Percentiles rank a stretch among this genome's conserved stretches.
Evolutionary conservation across 2,888 invertebrate genomes (phyloP).

Genomic region (Volucella bombylans): DNA sequence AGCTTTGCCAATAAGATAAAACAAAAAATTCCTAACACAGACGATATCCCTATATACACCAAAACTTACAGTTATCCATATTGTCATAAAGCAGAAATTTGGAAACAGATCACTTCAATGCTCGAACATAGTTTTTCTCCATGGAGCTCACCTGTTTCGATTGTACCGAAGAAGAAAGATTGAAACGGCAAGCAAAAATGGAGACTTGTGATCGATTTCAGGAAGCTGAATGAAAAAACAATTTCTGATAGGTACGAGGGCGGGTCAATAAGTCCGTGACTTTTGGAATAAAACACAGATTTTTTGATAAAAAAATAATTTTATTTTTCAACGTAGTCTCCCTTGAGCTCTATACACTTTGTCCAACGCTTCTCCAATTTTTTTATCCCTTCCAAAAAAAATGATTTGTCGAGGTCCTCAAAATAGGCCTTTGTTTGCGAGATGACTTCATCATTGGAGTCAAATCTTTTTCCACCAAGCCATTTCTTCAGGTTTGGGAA

Average conservation of each 20-base stretch:
- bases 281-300: no score
- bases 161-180: slow-evolving; percentile 9
- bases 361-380: no score
- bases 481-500: no score
- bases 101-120: slow-evolving; percentile 23
- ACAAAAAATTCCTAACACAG: slow-evolving; percentile 25
- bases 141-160: slow-evolving; percentile 26
- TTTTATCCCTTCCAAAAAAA: no score
- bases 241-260: neutral
- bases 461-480: no score
- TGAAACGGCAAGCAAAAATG: slow-evolving; percentile 4
- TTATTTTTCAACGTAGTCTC: no score
- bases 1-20: slow-evolving; percentile 34
- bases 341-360: no score
- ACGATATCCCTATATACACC: slow-evolving; percentile 12
- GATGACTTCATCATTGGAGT: no score
- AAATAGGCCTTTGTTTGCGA: no score
- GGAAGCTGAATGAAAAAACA: slow-evolving; percentile 23
- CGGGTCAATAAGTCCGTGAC: no score
- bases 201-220: neutral
- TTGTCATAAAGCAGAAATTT: slow-evolving; percentile 49
- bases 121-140: slow-evolving; percentile 15
- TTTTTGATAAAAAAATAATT: no score
- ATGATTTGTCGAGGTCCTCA: no score
- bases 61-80: slow-evolving; percentile 28